Evolutionary conservation across 2,888 invertebrate species (phyloP), one percentile per base, ranked within the genome.

Genomic region (Hypercompe scribonia): DNA sequence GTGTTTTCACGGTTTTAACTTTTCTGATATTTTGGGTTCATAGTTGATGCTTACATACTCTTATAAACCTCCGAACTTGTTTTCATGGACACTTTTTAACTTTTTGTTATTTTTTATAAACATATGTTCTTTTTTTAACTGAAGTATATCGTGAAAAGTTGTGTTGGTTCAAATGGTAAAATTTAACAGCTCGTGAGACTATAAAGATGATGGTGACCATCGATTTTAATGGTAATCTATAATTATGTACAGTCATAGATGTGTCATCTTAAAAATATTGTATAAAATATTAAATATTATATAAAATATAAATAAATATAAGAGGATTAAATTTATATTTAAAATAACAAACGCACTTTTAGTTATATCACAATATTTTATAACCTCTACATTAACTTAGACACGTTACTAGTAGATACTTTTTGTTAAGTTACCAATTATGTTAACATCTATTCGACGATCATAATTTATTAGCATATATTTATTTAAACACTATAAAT

Each of bases 91-190:
- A 46, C 10, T 8, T n/a, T n/a, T n/a, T n/a, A n/a, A 24, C n/a
- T n/a, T 54, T 54, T 54, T 54, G 50, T n/a, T 54, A 54, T 54
- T 54, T 50, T 54, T 54, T n/a, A 24, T 54, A n/a, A 54, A 54
- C 50, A 54, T 24, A n/a, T 54, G 50, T n/a, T n/a, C n/a, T n/a
- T n/a, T 54, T 54, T 54, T 54, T 61, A 36, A 77, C 75, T 72
- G 28, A 24, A 63, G 70, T 50, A 68, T 65, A 34, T 46, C 70
- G 31, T 68, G 28, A 58, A 67, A 65, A 21, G 50, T 54, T 54
- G n/a, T 61, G 39, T 58, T 65, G n/a, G 64, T 65, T 70, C 65
- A 70, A 50, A 50, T 70, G 54, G 50, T 50, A 46, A 65, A 58
- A 54, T 24, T 71, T 65, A 58, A 58, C 58, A 21, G 21, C 31